Conservation (phyloP, 2,113 vertebrate genomes). For the Bujurquina vittata region DNA sequence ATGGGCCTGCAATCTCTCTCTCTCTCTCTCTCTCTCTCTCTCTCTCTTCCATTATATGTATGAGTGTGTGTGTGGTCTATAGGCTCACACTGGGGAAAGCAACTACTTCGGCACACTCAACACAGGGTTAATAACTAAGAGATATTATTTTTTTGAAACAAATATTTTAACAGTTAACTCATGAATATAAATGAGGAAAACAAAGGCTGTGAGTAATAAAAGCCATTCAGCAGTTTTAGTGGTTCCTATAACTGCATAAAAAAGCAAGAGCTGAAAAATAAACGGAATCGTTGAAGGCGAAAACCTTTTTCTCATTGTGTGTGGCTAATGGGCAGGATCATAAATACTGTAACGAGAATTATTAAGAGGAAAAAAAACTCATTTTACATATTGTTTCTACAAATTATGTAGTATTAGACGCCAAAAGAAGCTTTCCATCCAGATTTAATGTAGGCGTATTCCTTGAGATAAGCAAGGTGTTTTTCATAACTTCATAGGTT, state of each 20-base stretch:
- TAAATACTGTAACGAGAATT: neutral
- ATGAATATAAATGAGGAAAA: neutral
- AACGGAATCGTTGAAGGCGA: neutral
- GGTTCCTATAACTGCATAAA: neutral
- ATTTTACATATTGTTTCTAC: neutral
- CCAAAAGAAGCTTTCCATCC: neutral
- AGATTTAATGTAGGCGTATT: neutral
- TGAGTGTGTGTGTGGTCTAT: fast-evolving
- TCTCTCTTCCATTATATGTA: neutral
- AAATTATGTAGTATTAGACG: neutral
- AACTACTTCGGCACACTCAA: neutral
- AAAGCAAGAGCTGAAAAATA: neutral
- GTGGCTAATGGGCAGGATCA: neutral
- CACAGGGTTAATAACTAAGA: neutral
- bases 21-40: neutral
- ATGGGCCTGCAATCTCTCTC: neutral
- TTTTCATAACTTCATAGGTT: neutral
- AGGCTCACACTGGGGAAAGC: neutral
- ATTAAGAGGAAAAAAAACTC: neutral
- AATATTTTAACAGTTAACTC: neutral
- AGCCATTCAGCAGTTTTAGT: neutral
- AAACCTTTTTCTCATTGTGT: neutral
- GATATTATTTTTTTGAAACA: neutral
- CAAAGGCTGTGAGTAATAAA: neutral
- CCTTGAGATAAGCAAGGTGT: neutral